Conservation (phyloP, 2,113 vertebrate genomes). For the Dasyurus viverrinus region DNA sequence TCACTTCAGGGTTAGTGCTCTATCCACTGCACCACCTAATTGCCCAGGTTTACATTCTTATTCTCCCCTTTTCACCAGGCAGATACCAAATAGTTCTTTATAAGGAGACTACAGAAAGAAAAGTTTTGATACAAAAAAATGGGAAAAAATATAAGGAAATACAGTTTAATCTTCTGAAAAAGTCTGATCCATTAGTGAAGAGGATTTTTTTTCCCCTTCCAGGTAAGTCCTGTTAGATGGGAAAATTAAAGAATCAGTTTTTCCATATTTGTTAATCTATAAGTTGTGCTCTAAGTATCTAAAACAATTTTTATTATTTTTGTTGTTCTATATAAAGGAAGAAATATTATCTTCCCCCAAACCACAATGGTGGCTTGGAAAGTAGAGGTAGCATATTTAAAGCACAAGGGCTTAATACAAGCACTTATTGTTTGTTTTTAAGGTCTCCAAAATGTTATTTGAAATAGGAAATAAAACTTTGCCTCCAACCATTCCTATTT, state of each 20-base stretch:
- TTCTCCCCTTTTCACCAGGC: neutral
- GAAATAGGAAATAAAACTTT: constrained; percentile 1
- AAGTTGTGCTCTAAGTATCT: constrained; percentile 7
- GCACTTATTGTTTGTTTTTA: too few relatives aligned
- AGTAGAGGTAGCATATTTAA: neutral
- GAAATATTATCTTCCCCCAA: constrained; percentile 16
- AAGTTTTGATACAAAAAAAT: neutral
- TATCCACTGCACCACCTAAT: too few relatives aligned
- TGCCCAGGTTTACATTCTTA: too few relatives aligned
- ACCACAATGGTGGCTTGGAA: constrained; percentile 37
- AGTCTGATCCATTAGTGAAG: neutral
- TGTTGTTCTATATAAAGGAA: neutral
- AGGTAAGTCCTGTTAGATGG: constrained; percentile 14
- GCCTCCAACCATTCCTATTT: neutral
- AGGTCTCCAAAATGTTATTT: constrained; percentile 24
- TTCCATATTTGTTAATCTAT: neutral
- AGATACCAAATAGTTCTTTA: neutral
- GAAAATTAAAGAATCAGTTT: constrained; percentile 45
- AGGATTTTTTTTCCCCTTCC: neutral
- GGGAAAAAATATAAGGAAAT: neutral
- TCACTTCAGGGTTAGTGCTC: too few relatives aligned
- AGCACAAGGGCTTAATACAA: neutral
- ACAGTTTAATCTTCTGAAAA: constrained; percentile 23
- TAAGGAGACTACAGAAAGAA: neutral
- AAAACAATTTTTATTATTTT: constrained; percentile 38